Evolutionary conservation across 2,888 invertebrate species (phyloP).

Genomic region (Caenorhabditis panamensis): DNA sequence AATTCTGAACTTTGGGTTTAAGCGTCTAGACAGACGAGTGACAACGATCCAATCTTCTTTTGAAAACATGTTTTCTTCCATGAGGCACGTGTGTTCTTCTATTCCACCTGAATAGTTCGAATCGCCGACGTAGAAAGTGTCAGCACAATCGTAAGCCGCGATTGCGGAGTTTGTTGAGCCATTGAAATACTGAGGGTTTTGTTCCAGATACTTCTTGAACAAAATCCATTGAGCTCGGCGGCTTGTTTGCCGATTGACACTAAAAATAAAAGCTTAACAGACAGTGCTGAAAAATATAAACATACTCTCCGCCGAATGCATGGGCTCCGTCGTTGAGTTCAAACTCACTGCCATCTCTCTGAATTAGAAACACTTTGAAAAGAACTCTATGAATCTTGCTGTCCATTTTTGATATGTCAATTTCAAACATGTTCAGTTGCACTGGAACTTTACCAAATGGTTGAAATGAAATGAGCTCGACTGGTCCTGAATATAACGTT

Average conservation of each 20-base stretch:
- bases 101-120: neutral
- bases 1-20: neutral
- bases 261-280: neutral
- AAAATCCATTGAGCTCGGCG: neutral
- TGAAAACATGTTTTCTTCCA: neutral
- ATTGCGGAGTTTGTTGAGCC: neutral
- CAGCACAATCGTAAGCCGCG: constrained; percentile 27
- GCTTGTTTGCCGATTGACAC: constrained; percentile 16
- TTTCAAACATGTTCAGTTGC: neutral
- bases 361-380: neutral
- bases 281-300: neutral
- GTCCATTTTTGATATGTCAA: neutral
- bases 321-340: neutral
- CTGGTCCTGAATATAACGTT: neutral
- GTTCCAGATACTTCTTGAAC: constrained; percentile 1
- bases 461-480: neutral
- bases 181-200: neutral
- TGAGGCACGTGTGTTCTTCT: neutral
- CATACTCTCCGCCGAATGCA: constrained; percentile 17
- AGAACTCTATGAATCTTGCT: neutral
- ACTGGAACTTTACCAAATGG: neutral
- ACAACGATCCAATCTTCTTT: constrained; percentile 1
- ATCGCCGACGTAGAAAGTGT: neutral
- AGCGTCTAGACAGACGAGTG: neutral
- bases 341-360: neutral